Evolutionary conservation across 2,888 invertebrate species (phyloP).

Genomic region (Acleris sparsana): DNA sequence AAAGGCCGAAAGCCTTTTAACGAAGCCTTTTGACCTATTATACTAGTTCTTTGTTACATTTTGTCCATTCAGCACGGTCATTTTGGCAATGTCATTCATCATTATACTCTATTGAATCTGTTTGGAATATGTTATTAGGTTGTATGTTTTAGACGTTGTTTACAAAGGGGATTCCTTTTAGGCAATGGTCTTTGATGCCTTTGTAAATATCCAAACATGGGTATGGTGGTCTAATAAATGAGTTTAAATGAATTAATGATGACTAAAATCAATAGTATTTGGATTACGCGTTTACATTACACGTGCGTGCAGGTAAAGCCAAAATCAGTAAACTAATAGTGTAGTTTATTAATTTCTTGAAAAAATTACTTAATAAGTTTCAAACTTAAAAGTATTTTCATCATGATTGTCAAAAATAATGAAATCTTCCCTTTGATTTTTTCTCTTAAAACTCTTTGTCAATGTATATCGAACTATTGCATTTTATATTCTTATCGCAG

Average conservation of each 20-base stretch:
- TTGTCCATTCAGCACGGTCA: conserved; percentile 28
- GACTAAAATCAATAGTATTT: no score
- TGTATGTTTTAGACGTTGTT: conserved; percentile 11
- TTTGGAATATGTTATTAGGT: conserved; percentile 32
- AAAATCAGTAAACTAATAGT: no score
- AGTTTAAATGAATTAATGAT: background rate
- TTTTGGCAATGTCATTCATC: conserved; percentile 33
- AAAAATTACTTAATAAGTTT: no score
- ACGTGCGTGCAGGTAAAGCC: no score
- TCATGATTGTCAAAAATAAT: no score
- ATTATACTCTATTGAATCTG: conserved; percentile 31
- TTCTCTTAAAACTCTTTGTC: no score
- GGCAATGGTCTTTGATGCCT: background rate
- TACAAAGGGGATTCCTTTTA: conserved; percentile 8
- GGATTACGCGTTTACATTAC: no score
- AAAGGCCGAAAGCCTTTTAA: conserved; percentile 33
- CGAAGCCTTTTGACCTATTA: conserved; percentile 33
- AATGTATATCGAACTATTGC: no score
- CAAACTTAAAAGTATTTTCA: no score
- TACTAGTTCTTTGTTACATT: conserved; percentile 33
- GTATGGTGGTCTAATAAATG: background rate
- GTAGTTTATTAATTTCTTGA: no score
- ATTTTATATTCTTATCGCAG: no score
- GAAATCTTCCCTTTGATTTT: no score
- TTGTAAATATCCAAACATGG: background rate